Evolutionary conservation across 2,113 vertebrate species (phyloP).

Genomic region (Alexandromys fortis): DNA sequence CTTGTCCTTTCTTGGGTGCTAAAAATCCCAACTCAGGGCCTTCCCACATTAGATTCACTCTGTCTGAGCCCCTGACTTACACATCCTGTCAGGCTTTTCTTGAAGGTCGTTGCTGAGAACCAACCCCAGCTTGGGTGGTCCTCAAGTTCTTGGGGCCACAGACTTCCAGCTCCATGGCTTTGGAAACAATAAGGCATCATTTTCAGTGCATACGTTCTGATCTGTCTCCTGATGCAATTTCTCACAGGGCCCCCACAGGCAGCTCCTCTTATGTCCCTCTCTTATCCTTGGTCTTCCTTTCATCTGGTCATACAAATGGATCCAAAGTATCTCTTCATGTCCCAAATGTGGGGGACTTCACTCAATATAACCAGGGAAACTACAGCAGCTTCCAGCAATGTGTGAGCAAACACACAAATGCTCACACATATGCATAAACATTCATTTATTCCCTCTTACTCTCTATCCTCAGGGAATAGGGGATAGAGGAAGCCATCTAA

Average conservation of each 20-base stretch:
- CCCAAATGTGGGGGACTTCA: background rate
- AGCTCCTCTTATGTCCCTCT: background rate
- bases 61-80: background rate
- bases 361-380: background rate
- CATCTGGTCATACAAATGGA: fast-evolving
- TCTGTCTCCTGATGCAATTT: constrained; percentile 56
- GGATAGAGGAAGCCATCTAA: background rate
- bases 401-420: fast-evolving
- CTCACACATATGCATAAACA: background rate
- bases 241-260: constrained; percentile 12
- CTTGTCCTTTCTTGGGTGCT: background rate
- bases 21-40: background rate
- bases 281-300: background rate
- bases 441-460: background rate
- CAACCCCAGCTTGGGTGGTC: background rate
- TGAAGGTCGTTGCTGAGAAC: background rate
- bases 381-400: background rate
- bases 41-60: background rate
- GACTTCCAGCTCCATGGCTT: constrained; percentile 35
- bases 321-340: fast-evolving
- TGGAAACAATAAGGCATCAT: background rate
- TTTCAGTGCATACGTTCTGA: constrained; percentile 61
- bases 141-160: background rate
- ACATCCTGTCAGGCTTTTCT: background rate
- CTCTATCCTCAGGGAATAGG: background rate